These are phyloP conservation scores for Tachina fera DNA, from an alignment of 2,888 invertebrate genomes.

Conservation along the genomic window DNA sequence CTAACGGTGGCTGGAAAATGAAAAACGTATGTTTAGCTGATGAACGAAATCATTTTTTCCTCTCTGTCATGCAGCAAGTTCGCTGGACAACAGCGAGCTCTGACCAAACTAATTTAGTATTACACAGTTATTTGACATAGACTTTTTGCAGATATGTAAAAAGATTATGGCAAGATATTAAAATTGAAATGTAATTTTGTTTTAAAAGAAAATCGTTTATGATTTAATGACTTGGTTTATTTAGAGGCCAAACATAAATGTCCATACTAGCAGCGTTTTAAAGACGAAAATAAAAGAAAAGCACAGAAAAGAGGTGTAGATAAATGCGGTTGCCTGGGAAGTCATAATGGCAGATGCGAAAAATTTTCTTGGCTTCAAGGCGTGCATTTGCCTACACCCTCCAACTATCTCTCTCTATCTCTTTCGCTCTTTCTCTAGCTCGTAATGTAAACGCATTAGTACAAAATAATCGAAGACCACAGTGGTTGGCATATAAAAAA, in stretches of 20 bases:
- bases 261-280: slow-evolving; percentile 15
- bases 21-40: slow-evolving; percentile 40
- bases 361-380: slow-evolving; percentile 34
- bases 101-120: slow-evolving; percentile 52
- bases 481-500: slow-evolving; percentile 47
- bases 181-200: slow-evolving; percentile 40
- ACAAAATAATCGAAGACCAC: slow-evolving; percentile 69
- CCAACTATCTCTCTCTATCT: slow-evolving; percentile 14
- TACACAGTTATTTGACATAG: slow-evolving; percentile 62
- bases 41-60: not conserved
- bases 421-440: not conserved
- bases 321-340: slow-evolving; percentile 64
- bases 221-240: slow-evolving; percentile 66
- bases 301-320: slow-evolving; percentile 50
- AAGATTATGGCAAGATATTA: not conserved
- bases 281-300: not conserved
- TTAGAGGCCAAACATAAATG: slow-evolving; percentile 56
- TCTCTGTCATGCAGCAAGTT: not conserved
- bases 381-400: slow-evolving; percentile 60
- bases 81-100: slow-evolving; percentile 7
- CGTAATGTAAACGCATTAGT: slow-evolving; percentile 1
- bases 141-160: slow-evolving; percentile 10
- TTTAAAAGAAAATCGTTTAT: slow-evolving; percentile 65
- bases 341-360: slow-evolving; percentile 67
- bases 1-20: slow-evolving; percentile 23